A percentile compares a stretch with the other conserved stretches of the same genome.
These are phyloP conservation scores for Tromatobia lineatoria DNA, from an alignment of 2,888 invertebrate species.

Conservation along the genomic window DNA sequence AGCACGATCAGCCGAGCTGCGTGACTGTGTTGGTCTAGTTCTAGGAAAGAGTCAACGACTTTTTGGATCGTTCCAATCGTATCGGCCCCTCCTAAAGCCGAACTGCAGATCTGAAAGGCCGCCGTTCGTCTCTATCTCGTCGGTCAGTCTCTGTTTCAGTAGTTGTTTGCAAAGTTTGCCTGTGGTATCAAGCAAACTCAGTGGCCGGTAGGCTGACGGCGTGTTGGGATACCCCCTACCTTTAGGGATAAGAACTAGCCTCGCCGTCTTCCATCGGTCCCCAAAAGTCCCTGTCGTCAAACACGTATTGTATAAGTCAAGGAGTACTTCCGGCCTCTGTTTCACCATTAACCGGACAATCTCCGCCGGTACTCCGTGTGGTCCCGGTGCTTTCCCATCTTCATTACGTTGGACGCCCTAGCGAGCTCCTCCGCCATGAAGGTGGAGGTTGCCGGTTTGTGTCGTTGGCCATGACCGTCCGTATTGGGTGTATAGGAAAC, in stretches of 20 bases:
- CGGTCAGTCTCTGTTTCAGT: constrained; percentile 70
- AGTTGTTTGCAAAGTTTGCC: constrained; percentile 76
- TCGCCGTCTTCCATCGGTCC: constrained; percentile 52
- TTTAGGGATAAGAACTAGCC: neutral
- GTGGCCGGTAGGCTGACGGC: constrained; percentile 65
- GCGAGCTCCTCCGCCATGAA: too few species aligned
- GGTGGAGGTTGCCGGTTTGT: too few species aligned
- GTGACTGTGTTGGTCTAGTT: constrained; percentile 34
- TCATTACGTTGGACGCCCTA: too few species aligned
- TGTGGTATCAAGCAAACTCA: constrained; percentile 55
- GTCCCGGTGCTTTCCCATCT: too few species aligned
- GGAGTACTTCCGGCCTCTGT: constrained; percentile 26
- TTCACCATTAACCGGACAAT: too few species aligned
- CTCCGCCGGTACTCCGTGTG: too few species aligned
- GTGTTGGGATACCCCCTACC: constrained; percentile 57
- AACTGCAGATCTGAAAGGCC: constrained; percentile 54
- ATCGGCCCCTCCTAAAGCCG: constrained; percentile 65
- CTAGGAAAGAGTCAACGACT: constrained; percentile 54
- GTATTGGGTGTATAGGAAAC: constrained; percentile 17
- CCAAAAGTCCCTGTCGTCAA: constrained; percentile 46
- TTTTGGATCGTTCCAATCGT: constrained; percentile 66
- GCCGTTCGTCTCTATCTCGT: constrained; percentile 61
- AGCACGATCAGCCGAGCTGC: constrained; percentile 63
- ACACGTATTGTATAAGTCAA: constrained; percentile 62
- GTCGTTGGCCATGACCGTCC: neutral